Percentiles rank a stretch among this genome's conserved stretches.
These are phyloP conservation scores for Mesembrinibis cayennensis DNA, from an alignment of 2,113 vertebrate genomes.

Conservation along the genomic window DNA sequence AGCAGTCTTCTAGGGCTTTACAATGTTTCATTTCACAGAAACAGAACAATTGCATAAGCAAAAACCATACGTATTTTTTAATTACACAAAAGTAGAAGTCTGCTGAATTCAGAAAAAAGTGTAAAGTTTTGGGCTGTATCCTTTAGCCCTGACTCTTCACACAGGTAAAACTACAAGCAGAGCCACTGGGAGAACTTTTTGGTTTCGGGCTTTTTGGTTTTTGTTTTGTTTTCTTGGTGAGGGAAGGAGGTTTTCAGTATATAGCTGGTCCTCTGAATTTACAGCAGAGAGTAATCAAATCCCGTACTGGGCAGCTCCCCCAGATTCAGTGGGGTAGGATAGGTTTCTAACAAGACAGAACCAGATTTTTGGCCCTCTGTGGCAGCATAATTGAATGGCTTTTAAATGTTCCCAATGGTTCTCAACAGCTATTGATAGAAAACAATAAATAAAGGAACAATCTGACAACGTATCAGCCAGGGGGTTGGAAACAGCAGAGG, in stretches of 20 bases:
- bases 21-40: background rate
- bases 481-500: background rate
- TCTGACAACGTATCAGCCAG: background rate
- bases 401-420: background rate
- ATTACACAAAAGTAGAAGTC: background rate
- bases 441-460: background rate
- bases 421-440: background rate
- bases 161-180: background rate
- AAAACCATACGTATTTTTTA: background rate
- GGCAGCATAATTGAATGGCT: background rate
- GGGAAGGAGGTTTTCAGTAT: background rate
- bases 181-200: background rate
- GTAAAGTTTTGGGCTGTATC: background rate
- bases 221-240: background rate
- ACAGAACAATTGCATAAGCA: background rate
- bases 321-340: background rate
- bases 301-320: background rate
- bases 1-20: background rate
- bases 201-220: background rate
- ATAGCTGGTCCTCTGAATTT: background rate
- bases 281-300: background rate
- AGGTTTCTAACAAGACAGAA: background rate
- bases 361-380: background rate
- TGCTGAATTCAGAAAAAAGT: background rate
- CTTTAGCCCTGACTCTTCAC: background rate